Evolutionary conservation across 2,113 vertebrate species (phyloP).

Genomic region (Saccopteryx bilineata): DNA sequence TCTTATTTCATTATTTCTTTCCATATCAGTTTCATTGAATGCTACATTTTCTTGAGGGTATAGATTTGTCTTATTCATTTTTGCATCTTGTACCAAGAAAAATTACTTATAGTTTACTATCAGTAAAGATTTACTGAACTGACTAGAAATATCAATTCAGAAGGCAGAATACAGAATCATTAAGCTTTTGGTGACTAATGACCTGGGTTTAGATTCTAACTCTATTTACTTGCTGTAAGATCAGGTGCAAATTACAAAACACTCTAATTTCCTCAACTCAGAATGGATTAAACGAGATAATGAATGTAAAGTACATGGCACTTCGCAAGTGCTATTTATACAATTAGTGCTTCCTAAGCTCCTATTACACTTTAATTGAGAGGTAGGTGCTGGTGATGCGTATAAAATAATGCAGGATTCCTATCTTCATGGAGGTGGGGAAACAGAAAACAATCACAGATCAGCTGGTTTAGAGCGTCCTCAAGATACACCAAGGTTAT

Average conservation of each 20-base stretch:
- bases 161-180: background rate
- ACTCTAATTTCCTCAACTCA: slow-evolving; percentile 9
- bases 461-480: no score
- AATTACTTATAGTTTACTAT: background rate
- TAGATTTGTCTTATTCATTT: background rate
- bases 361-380: background rate
- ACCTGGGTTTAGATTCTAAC: background rate
- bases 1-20: background rate
- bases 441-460: background rate
- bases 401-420: background rate
- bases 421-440: background rate
- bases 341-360: background rate
- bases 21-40: background rate
- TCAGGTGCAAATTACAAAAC: background rate
- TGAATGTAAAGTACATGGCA: background rate
- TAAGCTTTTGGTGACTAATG: background rate
- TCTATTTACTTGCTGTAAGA: background rate
- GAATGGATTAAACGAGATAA: background rate
- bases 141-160: background rate
- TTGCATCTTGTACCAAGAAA: background rate
- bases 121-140: background rate
- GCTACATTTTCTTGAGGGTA: background rate
- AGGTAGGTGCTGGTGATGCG: background rate
- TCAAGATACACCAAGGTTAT: no score
- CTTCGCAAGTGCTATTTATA: background rate